These are phyloP conservation scores for Vidua macroura DNA, from an alignment of 2,113 vertebrate genomes.

Conservation along the genomic window DNA sequence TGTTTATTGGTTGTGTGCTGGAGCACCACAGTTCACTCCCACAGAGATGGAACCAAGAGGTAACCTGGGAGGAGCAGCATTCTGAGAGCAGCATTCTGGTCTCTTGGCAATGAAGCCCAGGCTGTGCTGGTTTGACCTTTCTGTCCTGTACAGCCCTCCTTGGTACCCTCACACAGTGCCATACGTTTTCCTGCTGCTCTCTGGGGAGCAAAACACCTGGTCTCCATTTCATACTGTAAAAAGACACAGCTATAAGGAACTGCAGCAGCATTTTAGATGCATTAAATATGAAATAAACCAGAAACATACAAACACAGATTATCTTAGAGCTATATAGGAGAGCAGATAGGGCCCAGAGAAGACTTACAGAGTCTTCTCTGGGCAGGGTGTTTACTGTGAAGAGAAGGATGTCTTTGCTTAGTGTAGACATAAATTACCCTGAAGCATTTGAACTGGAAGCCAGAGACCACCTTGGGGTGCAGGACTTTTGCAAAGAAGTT, in stretches of 20 bases:
- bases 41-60: not conserved
- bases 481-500: not conserved
- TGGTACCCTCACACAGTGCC: not conserved
- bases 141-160: not conserved
- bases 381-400: not conserved
- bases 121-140: not conserved
- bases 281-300: not conserved
- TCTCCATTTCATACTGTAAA: not conserved
- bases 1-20: not conserved
- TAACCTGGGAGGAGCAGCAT: not conserved
- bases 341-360: not conserved
- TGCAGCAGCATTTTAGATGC: not conserved
- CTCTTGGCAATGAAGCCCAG: not conserved
- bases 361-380: not conserved
- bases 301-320: rapidly evolving
- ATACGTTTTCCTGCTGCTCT: not conserved
- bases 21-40: not conserved
- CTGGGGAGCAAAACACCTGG: not conserved
- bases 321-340: rapidly evolving
- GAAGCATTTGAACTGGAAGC: not conserved
- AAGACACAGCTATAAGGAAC: rapidly evolving
- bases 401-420: not conserved
- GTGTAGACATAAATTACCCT: too few relatives aligned
- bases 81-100: not conserved
- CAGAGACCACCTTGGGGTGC: not conserved